phyloP scores from a whole-genome alignment of 1,140 invertebrate genomes.

The Metaphire vulgaris region DNA sequence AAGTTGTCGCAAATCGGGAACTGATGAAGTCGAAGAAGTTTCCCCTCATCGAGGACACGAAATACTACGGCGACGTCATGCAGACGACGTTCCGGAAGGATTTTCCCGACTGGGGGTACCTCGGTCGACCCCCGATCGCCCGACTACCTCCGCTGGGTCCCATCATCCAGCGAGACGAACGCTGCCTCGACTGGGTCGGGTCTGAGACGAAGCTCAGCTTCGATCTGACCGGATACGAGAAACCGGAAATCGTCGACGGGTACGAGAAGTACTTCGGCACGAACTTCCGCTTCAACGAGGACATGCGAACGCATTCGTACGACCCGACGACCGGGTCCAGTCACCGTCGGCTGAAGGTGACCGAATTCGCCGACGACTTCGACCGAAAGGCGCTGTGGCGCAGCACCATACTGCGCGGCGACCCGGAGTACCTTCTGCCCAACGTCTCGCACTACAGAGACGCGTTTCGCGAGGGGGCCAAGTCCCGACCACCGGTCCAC shows the following conservation, averaged over 20 bases:
- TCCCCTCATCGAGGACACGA: not conserved
- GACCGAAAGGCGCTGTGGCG: not conserved
- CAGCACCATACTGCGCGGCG: not conserved
- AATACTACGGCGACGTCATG: not conserved
- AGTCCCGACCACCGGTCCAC: not conserved
- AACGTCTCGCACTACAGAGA: not conserved
- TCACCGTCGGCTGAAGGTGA: not conserved
- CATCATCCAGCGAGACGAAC: not conserved
- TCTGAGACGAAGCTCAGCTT: not conserved
- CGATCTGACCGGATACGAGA: not conserved
- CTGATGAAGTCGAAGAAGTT: not conserved
- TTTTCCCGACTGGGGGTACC: not conserved
- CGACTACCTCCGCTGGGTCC: not conserved
- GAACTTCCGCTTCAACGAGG: not conserved
- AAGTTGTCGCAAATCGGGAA: not conserved
- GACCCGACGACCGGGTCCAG: not conserved
- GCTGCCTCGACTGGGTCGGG: not conserved
- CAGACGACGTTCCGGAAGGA: not conserved
- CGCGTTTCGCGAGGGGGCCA: not conserved
- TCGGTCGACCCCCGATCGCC: not conserved
- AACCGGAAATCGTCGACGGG: not conserved
- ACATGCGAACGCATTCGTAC: not conserved
- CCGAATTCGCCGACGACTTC: not conserved
- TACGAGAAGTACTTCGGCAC: not conserved
- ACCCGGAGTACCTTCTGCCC: not conserved